Percentiles rank a stretch among this genome's conserved stretches.
Evolutionary conservation across 2,888 invertebrate genomes (phyloP).

Genomic region (Drosophila flavopinicola): DNA sequence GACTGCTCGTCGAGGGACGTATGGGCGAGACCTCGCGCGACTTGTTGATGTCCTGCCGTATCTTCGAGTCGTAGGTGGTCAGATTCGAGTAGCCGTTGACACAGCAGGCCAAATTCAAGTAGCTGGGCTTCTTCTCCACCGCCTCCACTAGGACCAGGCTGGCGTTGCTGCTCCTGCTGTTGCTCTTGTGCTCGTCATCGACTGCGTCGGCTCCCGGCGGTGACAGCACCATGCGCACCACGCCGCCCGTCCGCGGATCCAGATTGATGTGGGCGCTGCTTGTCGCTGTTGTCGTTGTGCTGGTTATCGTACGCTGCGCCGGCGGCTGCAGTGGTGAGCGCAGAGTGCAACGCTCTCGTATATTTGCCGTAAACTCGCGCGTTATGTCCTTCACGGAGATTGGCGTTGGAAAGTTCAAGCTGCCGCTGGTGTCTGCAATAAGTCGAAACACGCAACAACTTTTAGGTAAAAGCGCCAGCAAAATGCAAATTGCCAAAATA

Average conservation of each 20-base stretch:
- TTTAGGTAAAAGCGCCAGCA: slow-evolving; percentile 1
- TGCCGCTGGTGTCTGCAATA: slow-evolving; percentile 86
- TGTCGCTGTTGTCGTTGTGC: slow-evolving; percentile 32
- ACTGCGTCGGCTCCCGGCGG: slow-evolving; percentile 62
- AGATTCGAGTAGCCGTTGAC: slow-evolving; percentile 95
- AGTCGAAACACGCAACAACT: slow-evolving; percentile 2
- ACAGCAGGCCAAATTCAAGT: slow-evolving; percentile 94
- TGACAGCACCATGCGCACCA: slow-evolving; percentile 82
- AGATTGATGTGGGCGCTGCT: slow-evolving; percentile 73
- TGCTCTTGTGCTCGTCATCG: slow-evolving; percentile 28
- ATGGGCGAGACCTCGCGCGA: slow-evolving; percentile 90
- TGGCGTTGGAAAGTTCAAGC: slow-evolving; percentile 87
- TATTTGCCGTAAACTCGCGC: slow-evolving; percentile 87
- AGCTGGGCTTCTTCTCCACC: slow-evolving; percentile 91
- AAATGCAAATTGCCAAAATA: slow-evolving; percentile 34
- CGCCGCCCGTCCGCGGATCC: slow-evolving; percentile 77
- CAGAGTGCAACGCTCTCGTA: slow-evolving; percentile 85
- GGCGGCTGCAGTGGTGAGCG: slow-evolving; percentile 69
- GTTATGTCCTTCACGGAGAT: slow-evolving; percentile 86
- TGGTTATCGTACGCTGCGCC: slow-evolving; percentile 44
- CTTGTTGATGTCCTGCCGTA: slow-evolving; percentile 89
- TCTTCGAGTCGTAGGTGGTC: slow-evolving; percentile 93
- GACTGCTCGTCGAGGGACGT: slow-evolving; percentile 85
- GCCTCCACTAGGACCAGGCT: slow-evolving; percentile 16
- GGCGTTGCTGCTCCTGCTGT: background rate